Base-by-base conservation (phyloP, 2,888 invertebrate species). In the Cotesia congregata region DNA sequence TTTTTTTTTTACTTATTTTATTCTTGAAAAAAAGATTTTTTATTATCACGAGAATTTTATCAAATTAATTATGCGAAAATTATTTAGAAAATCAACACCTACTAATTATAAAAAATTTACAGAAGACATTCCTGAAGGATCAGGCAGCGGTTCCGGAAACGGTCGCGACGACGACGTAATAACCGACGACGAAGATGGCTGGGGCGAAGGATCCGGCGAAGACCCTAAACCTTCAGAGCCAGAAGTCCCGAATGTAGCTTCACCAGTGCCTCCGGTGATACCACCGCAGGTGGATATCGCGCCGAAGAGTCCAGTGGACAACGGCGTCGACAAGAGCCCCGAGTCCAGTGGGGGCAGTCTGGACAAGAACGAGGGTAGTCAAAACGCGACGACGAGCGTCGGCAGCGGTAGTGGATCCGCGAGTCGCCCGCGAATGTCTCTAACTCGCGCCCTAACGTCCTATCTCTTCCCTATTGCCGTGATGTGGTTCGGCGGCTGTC, bases 401-500 rank as follows among this genome's bases (percentile, higher is more conserved):
- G 62, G 77, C 9, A 79, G 77, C 2, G 85, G 86, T 81, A 68
- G 84, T 70, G 91, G 91, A 0, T 89, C 90, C 1, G 83, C 89
- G 1, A 80, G 71, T 69, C 86, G 84, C 80, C 91, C 90, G 77
- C 86, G 86, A 67, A 89, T 91, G 77, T 92, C 93, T 12, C 88
- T 94, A 3, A 91, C 92, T 9, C 91, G 91, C 80, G 94, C 94
- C 39, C 90, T 96, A 70, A 91, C 94, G 84, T 92, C 94, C 69
- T 96, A 95, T 90, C 92, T 96, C 79, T 90, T 96, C 87, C 96
- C 96, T 3, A 93, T 96, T 64, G 94, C 95, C 83, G 93, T 96
- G 90, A 94, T 95, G 86, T 96, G 96, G 96, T 94, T 96, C 90
- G 95, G 95, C 77, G 93, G 94, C 80, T 94, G 95, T 85, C 93